Percentiles rank a stretch among this genome's conserved stretches.
Evolutionary conservation across 2,113 vertebrate genomes (phyloP).

Genomic region (Triplophysa siluroides): DNA sequence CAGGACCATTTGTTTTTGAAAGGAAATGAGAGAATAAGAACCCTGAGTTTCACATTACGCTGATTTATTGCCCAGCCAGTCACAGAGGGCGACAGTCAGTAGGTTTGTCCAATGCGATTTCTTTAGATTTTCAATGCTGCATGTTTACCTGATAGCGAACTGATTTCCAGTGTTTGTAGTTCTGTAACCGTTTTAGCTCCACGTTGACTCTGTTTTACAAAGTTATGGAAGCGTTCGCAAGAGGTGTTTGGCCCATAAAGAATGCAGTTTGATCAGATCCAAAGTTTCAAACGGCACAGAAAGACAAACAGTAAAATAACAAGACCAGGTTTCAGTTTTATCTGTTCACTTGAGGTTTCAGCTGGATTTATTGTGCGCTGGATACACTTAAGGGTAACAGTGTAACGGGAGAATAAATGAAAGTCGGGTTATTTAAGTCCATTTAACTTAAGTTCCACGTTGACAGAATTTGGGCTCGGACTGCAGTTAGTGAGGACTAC

Average conservation of each 20-base stretch:
- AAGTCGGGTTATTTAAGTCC: neutral
- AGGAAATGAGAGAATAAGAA: slow-evolving; percentile 33
- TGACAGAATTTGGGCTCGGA: neutral
- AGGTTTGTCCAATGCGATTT: neutral
- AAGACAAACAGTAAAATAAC: no score
- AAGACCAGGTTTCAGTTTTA: no score
- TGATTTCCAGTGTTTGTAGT: neutral
- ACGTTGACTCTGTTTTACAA: neutral
- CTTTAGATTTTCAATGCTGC: neutral
- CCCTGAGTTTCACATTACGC: neutral
- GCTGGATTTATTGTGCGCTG: no score
- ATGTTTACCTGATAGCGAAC: neutral
- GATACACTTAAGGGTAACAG: no score
- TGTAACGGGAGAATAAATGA: neutral
- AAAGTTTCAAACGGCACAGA: no score
- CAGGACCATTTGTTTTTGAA: slow-evolving; percentile 23
- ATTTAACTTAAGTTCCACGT: neutral
- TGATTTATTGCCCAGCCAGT: slow-evolving; percentile 13
- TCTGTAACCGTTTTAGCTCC: neutral
- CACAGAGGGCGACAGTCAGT: neutral
- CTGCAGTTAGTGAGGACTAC: neutral
- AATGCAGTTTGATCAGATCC: no score
- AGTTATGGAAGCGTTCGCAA: neutral
- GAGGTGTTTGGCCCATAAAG: no score
- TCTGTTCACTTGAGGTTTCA: no score